Base-by-base conservation (phyloP, 2,797 vertebrate species). In the Tarsius wallacei region DNA sequence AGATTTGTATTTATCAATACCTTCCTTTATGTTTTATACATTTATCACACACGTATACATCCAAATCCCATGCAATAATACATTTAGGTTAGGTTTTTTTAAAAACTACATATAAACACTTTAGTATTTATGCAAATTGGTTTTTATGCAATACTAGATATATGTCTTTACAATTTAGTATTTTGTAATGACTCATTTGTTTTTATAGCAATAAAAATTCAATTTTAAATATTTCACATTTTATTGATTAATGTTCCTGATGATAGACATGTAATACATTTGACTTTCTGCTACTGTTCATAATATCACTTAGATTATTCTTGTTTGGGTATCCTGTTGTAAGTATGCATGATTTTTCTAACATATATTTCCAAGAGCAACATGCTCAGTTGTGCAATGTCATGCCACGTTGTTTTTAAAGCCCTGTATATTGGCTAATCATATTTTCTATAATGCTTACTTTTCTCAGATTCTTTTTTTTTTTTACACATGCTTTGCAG, bases 41-140 rank as follows among this genome's bases (percentile, higher is more conserved):
- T 36, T 80, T 73, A 47, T 51, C 17, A 47, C 1, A 26, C 24
- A 61, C 10, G 49, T 71, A 21, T 87, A 22, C 2, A 95, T 70
- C 15, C 42, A 42, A 42, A 42, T 42, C 42, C 2, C 22, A 66
- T 17, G 71, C 12, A 89, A 71, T 66, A 64, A 68, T 64, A 71
- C 53, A 0, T 76, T 76, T 51, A 87, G 2, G 14, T 84, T 83
- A 13, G 2, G 21, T 17, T 73, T 4, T 78, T 81, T 16, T 73
- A n/a, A n/a, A 90, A 94, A 42, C 14, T 93, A 85, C 66, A 7
- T 80, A n/a, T 36, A 36, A 86, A 53, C 17, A 55, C 59, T 90
- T 78, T 36, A 55, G 42, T 51, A 90, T 92, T 74, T 91, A 73
- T 5, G 0, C 5, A 76, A 93, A 68, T 49, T 61, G 3, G 71